A percentile compares a stretch with the other conserved stretches of the same genome.
Evolutionary conservation across 2,888 invertebrate genomes (phyloP).

Genomic region (Epinotia nisella): DNA sequence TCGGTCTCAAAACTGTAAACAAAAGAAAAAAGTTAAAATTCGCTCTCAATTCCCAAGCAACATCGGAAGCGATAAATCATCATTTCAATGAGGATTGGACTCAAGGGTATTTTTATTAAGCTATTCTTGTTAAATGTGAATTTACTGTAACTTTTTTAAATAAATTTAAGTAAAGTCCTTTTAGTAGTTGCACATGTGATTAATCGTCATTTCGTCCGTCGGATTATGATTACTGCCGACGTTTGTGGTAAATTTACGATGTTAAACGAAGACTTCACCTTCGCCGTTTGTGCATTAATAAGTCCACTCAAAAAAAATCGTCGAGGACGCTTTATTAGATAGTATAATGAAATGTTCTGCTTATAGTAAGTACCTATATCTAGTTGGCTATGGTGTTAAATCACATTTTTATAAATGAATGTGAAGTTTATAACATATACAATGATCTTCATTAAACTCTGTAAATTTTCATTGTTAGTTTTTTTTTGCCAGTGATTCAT

Average conservation of each 20-base stretch:
- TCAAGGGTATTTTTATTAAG: constrained; percentile 33
- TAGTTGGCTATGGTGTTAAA: neutral
- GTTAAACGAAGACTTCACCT: constrained; percentile 28
- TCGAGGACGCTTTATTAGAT: neutral
- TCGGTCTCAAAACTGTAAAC: constrained; percentile 80
- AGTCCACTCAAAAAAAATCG: constrained; percentile 42
- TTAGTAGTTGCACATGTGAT: constrained; percentile 14
- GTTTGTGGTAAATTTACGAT: constrained; percentile 30
- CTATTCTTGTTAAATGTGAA: constrained; percentile 28
- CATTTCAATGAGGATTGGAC: constrained; percentile 8
- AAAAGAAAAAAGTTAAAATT: constrained; percentile 37
- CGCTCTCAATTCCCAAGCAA: neutral
- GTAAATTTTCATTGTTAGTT: neutral
- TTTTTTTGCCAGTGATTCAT: neutral
- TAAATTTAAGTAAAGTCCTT: constrained; percentile 29
- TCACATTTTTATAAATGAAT: too few relatives aligned
- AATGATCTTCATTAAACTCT: neutral
- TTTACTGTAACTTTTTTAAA: constrained; percentile 28
- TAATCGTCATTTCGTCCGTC: constrained; percentile 24
- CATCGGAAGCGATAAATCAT: constrained; percentile 25
- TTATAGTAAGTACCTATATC: neutral
- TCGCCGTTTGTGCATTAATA: constrained; percentile 36
- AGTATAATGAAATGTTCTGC: neutral
- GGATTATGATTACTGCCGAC: constrained; percentile 8
- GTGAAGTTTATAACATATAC: neutral